Evolutionary conservation across 2,888 invertebrate genomes (phyloP).

Genomic region (Dusona sp.): DNA sequence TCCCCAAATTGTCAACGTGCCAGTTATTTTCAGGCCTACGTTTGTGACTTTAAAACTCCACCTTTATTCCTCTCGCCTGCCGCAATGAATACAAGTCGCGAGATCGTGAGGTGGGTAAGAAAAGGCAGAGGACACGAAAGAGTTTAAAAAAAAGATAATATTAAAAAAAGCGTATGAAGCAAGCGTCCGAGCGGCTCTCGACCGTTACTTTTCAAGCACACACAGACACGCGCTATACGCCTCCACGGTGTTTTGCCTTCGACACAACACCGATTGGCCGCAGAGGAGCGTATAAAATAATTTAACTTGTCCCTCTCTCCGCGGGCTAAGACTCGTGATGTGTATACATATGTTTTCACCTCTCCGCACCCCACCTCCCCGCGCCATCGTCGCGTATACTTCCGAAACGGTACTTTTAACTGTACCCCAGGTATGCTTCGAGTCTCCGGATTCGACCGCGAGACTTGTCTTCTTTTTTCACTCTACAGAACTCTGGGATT

Average conservation of each 20-base stretch:
- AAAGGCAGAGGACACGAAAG: conserved; percentile 1
- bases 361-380: conserved; percentile 28
- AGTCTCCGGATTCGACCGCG: conserved; percentile 52
- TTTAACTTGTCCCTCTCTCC: conserved; percentile 43
- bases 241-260: background rate
- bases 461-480: conserved; percentile 12
- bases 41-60: background rate
- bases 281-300: conserved; percentile 56
- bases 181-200: conserved; percentile 29
- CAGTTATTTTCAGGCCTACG: background rate
- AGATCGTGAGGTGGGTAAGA: conserved; percentile 48
- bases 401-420: conserved; percentile 83
- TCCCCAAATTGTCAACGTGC: background rate
- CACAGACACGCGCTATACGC: background rate
- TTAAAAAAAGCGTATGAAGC: conserved; percentile 21
- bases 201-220: conserved; percentile 61
- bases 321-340: background rate
- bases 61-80: background rate
- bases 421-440: conserved; percentile 75
- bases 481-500: background rate
- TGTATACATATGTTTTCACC: conserved; percentile 41
- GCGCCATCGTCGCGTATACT: conserved; percentile 66
- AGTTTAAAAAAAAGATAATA: background rate
- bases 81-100: background rate
- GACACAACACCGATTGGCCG: conserved; percentile 43